Base-by-base conservation (phyloP, 2,113 vertebrate species). In the Peromyscus leucopus region DNA sequence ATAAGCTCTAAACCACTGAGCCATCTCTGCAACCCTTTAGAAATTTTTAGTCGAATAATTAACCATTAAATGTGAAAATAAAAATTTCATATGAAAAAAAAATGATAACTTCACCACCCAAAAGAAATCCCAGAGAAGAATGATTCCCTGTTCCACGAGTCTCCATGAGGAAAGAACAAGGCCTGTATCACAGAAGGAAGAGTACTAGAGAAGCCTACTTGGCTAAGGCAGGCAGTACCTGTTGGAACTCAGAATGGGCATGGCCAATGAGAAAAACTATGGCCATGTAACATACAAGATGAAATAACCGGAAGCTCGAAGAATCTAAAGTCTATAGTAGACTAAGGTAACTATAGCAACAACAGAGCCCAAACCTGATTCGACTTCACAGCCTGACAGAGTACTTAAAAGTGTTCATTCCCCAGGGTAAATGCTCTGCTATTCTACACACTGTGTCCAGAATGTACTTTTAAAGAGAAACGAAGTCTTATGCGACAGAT, bases 41-140 rank as follows among this genome's bases (percentile, higher is more conserved):
- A 88, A 91, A 65, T 71, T 46, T 89, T 92, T 74, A 78, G 7
- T 28, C 17, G 75, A 26, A 28, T 48, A 91, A 90, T 42, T 39
- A 86, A 90, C 13, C 69, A 72, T 83, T 28, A 96, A 74, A 95
- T 71, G 31, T 55, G 13, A 28, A 46, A 82, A 90, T 74, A 87
- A 90, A 82, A 42, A 31, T 46, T 86, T 90, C 59, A 28, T 90
- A 24, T 28, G 21, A 72, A 69, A 31, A 74, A 74, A 31, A 65
- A 19, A 7, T 42, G 4, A 31, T 9, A 33, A 21, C 3, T 31
- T 31, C 31, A 31, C 6, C 42, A 65, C 8, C 42, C 19, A 24
- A 57, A 91, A 72, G n/a, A 71, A 71, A 19, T 42, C 69, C 17
- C 1, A 17, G 22, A 95, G 31, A 85, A 85, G 28, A 86, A 86